Conservation (phyloP, 35 echinoderm and acorn worm species). For the Eucidaris tribuloides region DNA sequence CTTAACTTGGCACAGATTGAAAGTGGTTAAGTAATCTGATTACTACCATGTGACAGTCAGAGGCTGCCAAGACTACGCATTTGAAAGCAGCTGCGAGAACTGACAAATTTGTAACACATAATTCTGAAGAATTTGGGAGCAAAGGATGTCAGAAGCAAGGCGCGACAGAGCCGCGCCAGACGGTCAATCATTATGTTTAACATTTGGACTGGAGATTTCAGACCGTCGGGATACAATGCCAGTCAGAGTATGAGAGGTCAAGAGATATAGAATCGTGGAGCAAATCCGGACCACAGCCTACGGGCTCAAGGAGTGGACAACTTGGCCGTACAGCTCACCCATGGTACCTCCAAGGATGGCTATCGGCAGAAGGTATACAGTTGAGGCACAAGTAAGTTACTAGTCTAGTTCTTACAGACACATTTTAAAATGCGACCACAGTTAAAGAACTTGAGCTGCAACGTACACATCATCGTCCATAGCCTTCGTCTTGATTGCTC, state of each 20-base stretch:
- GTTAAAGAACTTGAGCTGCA: too few relatives aligned
- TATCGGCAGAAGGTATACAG: not conserved
- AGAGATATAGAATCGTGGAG: not conserved
- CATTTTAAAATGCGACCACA: too few relatives aligned
- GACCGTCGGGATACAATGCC: not conserved
- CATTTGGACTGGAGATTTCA: not conserved
- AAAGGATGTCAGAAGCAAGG: not conserved
- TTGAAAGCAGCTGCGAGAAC: too few relatives aligned
- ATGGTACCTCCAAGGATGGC: not conserved
- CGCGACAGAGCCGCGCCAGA: not conserved
- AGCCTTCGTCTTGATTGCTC: too few relatives aligned
- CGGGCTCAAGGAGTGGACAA: conserved; percentile 6
- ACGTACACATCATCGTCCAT: too few relatives aligned
- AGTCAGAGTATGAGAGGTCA: not conserved
- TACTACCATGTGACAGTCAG: too few relatives aligned
- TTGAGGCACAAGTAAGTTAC: conserved; percentile 21
- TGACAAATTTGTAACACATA: too few relatives aligned
- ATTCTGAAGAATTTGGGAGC: too few relatives aligned
- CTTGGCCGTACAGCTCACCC: not conserved
- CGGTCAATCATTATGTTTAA: conserved; percentile 1
- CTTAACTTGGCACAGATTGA: too few relatives aligned
- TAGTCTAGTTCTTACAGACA: too few relatives aligned
- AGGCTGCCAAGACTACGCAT: too few relatives aligned
- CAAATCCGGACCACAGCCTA: not conserved
- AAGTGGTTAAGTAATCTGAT: too few relatives aligned